Evolutionary conservation across 92 coral and sea anemone species (phyloP).

Genomic region (Porites divaricata): DNA sequence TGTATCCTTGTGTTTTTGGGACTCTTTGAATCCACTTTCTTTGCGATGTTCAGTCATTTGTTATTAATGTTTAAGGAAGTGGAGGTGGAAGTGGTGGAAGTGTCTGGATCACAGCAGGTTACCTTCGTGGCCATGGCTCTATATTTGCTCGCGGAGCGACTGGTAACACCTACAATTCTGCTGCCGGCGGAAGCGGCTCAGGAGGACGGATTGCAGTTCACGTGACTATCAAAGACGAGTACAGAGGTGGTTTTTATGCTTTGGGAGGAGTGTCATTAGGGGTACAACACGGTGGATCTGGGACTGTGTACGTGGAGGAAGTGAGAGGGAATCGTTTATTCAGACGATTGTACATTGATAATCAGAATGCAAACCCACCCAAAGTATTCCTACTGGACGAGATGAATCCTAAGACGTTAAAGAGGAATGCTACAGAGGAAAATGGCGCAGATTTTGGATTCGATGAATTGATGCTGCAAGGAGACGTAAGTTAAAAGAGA

Average conservation of each 20-base stretch:
- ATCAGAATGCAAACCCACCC: slow-evolving; percentile 82
- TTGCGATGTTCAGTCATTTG: too few relatives aligned
- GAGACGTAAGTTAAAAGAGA: slow-evolving; percentile 57
- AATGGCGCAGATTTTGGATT: slow-evolving; percentile 89
- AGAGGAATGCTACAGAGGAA: slow-evolving; percentile 74
- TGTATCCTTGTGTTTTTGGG: too few relatives aligned
- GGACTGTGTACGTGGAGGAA: slow-evolving; percentile 95
- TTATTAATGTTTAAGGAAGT: slow-evolving; percentile 63
- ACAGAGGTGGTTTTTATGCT: slow-evolving; percentile 77
- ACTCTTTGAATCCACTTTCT: too few relatives aligned
- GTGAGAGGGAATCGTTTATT: slow-evolving; percentile 48
- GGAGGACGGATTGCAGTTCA: slow-evolving; percentile 98
- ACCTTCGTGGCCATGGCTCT: slow-evolving; percentile 91
- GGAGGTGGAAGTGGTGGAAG: slow-evolving; percentile 99
- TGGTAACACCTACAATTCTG: slow-evolving; percentile 73
- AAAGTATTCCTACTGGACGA: slow-evolving; percentile 89
- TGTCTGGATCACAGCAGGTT: slow-evolving; percentile 94
- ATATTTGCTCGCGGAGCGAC: slow-evolving; percentile 85
- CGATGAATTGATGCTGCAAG: slow-evolving; percentile 92
- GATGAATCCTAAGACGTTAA: slow-evolving; percentile 83
- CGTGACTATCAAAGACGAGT: slow-evolving; percentile 86
- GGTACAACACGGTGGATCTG: slow-evolving; percentile 90
- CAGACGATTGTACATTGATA: slow-evolving; percentile 91
- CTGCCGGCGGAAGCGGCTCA: slow-evolving; percentile 92
- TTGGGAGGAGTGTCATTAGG: slow-evolving; percentile 87